Evolutionary conservation across 2,797 vertebrate genomes (phyloP).

Genomic region (Dallia pectoralis): DNA sequence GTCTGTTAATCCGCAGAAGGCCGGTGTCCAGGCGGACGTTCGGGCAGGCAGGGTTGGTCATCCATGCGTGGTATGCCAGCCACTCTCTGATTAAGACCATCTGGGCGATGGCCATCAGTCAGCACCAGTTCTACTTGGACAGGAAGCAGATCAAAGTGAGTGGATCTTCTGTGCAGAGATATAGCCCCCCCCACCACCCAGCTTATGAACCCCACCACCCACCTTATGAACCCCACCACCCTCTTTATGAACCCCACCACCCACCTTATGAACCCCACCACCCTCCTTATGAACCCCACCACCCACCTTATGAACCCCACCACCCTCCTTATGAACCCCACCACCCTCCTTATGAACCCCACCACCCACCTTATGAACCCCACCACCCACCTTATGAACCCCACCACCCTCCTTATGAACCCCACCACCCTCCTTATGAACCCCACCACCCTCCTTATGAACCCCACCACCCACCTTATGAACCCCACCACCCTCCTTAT

Average conservation of each 20-base stretch:
- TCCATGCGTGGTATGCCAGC: constrained; percentile 97
- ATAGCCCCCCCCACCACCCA: neutral
- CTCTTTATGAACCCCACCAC: neutral
- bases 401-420: too few relatives aligned
- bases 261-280: neutral
- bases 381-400: neutral
- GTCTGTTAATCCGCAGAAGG: constrained; percentile 73
- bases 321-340: neutral
- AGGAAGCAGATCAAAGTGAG: constrained; percentile 97
- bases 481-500: neutral
- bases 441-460: neutral
- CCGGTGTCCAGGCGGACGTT: constrained; percentile 89
- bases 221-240: neutral
- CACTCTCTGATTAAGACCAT: constrained; percentile 97
- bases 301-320: neutral
- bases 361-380: neutral
- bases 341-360: too few relatives aligned
- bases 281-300: too few relatives aligned
- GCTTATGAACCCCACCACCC: too few relatives aligned
- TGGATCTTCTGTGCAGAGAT: constrained; percentile 31
- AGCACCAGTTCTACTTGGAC: constrained; percentile 98
- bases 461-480: neutral
- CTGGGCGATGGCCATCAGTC: constrained; percentile 99
- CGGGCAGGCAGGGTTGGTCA: constrained; percentile 88
- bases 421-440: neutral